Evolutionary conservation across 2,888 invertebrate genomes (phyloP), one percentile per base, ranked within the genome.

Genomic region (Napeogenes sylphis): DNA sequence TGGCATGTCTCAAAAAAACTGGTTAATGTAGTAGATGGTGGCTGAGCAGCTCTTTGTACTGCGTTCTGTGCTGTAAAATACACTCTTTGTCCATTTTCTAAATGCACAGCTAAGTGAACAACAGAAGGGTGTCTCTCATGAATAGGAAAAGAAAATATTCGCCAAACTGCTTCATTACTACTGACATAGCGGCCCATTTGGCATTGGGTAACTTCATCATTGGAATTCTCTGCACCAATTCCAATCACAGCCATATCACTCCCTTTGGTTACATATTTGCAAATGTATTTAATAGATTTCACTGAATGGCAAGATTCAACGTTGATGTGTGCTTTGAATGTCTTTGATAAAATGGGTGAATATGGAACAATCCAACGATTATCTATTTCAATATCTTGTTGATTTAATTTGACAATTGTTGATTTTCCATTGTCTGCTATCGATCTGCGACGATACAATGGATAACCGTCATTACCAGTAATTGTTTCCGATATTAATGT

Each of bases 391-490:
- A 73, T 56, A 58, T 71, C 69, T 65, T 42, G 46, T 47, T 46
- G 46, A 46, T 56, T 68, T 59, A 71, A 6, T 68, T 72, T 72
- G 55, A 72, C 64, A 61, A 67, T 64, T 69, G 64, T 67, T 64
- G 70, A 65, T 65, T 12, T 64, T 64, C 72, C 71, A 68, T 67
- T 68, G 62, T 73, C 68, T 61, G 53, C 71, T 62, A 53, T 46
- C 5, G 70, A 71, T 68, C 72, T 42, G 3, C 73, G 70, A 61
- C 71, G 68, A 71, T 73, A 71, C 2, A 71, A 6, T 64, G 72
- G 71, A 65, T 72, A 71, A 54, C 69, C 69, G 47, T 69, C 67
- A 64, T 64, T 63, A 4, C 62, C 66, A 35, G 68, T 67, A 51
- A 65, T 63, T 38, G 68, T 68, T 67, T 70, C 66, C 21, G 60